These are phyloP conservation scores for Brachylomia viminalis DNA, from an alignment of 2,888 invertebrate genomes.

Conservation along the genomic window DNA sequence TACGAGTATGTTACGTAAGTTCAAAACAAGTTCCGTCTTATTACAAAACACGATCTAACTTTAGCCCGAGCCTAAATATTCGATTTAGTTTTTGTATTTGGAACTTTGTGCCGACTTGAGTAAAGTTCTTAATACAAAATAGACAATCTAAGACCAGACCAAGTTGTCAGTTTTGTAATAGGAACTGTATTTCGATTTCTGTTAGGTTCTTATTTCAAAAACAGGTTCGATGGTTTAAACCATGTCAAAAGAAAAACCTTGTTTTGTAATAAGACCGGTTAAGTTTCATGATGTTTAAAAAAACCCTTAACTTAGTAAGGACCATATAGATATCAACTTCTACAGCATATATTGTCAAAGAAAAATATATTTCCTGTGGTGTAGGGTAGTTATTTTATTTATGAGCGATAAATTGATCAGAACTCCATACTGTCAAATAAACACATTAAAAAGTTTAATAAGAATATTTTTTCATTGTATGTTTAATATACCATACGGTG, in stretches of 20 bases:
- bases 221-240: too few relatives aligned
- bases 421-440: neutral
- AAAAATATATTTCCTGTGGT: neutral
- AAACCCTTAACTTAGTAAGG: neutral
- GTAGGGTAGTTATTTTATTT: neutral
- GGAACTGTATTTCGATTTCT: too few relatives aligned
- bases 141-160: too few relatives aligned
- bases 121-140: too few relatives aligned
- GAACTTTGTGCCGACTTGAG: too few relatives aligned
- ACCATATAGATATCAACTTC: neutral
- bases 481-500: neutral
- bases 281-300: neutral
- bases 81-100: too few relatives aligned
- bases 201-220: too few relatives aligned
- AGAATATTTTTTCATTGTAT: neutral
- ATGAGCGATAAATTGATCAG: neutral
- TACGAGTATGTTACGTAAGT: neutral
- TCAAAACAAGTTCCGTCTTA: neutral
- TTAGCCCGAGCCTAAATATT: too few relatives aligned
- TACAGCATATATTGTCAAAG: neutral
- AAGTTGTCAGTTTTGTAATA: too few relatives aligned
- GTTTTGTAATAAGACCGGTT: too few relatives aligned
- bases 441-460: neutral
- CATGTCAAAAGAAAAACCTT: too few relatives aligned
- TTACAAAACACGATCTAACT: too few relatives aligned